Evolutionary conservation across 2,797 vertebrate species (phyloP), one percentile per base, ranked within the genome.

Genomic region (Enteromius viviparus): DNA sequence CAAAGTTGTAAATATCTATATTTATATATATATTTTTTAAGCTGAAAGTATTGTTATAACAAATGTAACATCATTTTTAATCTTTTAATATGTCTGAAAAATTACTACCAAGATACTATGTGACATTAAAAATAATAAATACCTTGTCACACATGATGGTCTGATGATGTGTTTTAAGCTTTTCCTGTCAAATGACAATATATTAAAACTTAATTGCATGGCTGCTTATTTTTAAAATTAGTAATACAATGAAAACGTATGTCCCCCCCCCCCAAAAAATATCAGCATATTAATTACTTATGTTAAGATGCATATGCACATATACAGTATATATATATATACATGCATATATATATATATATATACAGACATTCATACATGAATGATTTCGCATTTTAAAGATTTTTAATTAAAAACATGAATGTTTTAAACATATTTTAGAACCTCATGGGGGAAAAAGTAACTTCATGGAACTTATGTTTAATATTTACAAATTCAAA

Each of bases 91-190:
- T 32, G 58, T 29, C 12, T 49, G 15, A 53, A 32, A 53, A 17
- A 53, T 12, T 7, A 74, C 49, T 32, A 51, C 17, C 42, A 47
- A 26, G 2, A 72, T 21, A 74, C 6, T 32, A 49, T 51, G 26
- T 29, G 2, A 11, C 10, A 3, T 0, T 2, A 2, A 4, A 8
- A 0, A 10, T 37, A 19, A 29, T 1, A 14, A n/a, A 11, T 58
- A 62, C 58, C 12, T 7, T 15, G 23, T 29, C 23, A 15, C 6
- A 15, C 60, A 62, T 32, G 6, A 29, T 14, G 14, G 26, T 64
- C 26, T 64, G 2, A 62, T 29, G 0, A 64, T 32, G 26, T 62
- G 26, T 64, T 64, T 64, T 64, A 64, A 62, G 60, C 26, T 62
- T 58, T n/a, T 58, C 53, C 21, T 29, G 58, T 29, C 23, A 29